phyloP scores from a whole-genome alignment of 2,797 vertebrate species.

The Kryptopterus vitreolus region DNA sequence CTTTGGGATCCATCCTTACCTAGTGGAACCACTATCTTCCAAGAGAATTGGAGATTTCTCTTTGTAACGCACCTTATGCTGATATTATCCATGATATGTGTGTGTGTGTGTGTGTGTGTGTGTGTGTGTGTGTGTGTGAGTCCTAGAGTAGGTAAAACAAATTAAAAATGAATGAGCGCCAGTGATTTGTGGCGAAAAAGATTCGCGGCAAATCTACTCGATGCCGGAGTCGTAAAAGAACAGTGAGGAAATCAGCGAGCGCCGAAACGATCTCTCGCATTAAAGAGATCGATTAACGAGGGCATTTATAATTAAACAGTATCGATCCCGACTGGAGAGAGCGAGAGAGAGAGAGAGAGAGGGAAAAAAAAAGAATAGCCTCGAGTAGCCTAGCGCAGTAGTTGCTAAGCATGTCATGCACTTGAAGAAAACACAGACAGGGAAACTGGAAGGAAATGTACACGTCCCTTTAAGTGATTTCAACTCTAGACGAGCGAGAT shows the following conservation, averaged over 20 bases:
- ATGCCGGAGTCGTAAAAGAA: not conserved
- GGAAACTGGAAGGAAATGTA: constrained; percentile 23
- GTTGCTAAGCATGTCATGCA: constrained; percentile 32
- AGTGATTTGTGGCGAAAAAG: no score
- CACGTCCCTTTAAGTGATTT: not conserved
- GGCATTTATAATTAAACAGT: constrained; percentile 69
- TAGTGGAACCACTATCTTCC: no score
- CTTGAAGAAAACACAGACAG: not conserved
- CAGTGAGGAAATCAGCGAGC: not conserved
- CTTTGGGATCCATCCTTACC: no score
- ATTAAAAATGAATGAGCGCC: no score
- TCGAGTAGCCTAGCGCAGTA: constrained; percentile 41
- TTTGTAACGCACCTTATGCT: no score
- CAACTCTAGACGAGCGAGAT: not conserved
- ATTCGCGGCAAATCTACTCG: not conserved
- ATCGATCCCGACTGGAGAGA: constrained; percentile 61
- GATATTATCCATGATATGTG: no score
- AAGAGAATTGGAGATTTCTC: no score
- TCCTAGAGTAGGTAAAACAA: no score
- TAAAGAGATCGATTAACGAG: constrained; percentile 68
- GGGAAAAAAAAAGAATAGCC: constrained; percentile 40
- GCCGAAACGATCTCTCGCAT: constrained; percentile 61
- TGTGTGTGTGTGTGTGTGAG: no score
- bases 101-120: no score
- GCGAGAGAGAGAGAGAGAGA: no score